phyloP scores from a whole-genome alignment of 1,140 invertebrate genomes.

The Carposina sasakii region DNA sequence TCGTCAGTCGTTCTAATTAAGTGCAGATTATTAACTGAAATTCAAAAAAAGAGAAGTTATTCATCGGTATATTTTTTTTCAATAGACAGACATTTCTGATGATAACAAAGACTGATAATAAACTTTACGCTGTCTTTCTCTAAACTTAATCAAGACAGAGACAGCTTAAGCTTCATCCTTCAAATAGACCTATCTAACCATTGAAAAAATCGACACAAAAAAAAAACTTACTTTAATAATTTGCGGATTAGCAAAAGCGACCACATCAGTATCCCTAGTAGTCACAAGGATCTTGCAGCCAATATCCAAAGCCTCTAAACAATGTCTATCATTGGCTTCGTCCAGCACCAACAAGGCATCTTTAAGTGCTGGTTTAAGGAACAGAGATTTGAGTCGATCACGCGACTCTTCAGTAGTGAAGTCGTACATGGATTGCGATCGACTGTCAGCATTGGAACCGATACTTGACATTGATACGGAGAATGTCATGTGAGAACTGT shows the following conservation, averaged over 20 bases:
- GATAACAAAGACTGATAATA: no score
- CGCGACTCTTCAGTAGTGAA: conserved; percentile 46
- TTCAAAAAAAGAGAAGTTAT: no score
- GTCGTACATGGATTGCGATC: conserved; percentile 43
- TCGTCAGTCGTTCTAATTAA: no score
- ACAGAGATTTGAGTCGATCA: conserved; percentile 65
- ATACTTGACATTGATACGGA: conserved; percentile 62
- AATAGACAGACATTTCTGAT: no score
- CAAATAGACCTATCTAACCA: no score
- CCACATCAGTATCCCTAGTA: conserved; percentile 74
- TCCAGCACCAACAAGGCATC: conserved; percentile 77
- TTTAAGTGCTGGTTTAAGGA: conserved; percentile 58
- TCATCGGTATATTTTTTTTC: no score
- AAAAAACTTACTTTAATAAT: conserved; percentile 49
- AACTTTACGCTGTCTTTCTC: no score
- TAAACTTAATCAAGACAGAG: no score
- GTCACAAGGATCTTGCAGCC: conserved; percentile 79
- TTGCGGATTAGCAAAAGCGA: conserved; percentile 50
- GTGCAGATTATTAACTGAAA: no score
- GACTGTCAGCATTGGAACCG: conserved; percentile 45
- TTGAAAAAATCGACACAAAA: no score
- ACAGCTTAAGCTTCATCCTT: no score
- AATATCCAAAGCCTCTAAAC: conserved; percentile 78
- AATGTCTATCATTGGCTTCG: conserved; percentile 74
- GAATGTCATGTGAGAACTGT: conserved; percentile 50